phyloP scores from a whole-genome alignment of 2,888 invertebrate genomes.

The Schizotus pectinicornis region DNA sequence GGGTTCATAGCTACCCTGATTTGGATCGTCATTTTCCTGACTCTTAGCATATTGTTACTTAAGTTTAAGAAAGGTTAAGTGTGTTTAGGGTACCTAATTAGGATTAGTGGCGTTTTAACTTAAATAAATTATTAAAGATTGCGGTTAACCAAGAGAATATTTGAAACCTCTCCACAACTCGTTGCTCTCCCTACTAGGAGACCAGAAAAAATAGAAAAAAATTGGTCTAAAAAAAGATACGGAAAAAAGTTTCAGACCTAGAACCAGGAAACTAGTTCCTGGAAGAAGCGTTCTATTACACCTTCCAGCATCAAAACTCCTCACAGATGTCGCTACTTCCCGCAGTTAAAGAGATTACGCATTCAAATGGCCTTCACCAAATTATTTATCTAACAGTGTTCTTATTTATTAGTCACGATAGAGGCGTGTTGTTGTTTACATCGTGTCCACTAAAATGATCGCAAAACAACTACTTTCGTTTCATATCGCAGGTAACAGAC shows the following conservation, averaged over 20 bases:
- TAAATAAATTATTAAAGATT: background rate
- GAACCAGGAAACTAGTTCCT: too few relatives aligned
- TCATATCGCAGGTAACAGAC: constrained; percentile 38
- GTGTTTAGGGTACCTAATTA: background rate
- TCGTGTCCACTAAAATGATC: constrained; percentile 5
- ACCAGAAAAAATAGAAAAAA: background rate
- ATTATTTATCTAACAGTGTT: constrained; percentile 10
- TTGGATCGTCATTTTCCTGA: constrained; percentile 82
- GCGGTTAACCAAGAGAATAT: background rate
- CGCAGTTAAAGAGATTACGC: constrained; percentile 1
- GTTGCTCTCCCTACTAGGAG: constrained; percentile 15
- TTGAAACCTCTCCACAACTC: constrained; percentile 15
- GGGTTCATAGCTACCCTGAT: constrained; percentile 80
- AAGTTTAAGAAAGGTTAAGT: constrained; percentile 83
- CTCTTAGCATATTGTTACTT: constrained; percentile 74
- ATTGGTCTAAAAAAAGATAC: background rate
- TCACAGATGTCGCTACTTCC: constrained; percentile 18
- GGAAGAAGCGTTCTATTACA: too few relatives aligned
- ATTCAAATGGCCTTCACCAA: constrained; percentile 22
- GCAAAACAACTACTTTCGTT: constrained; percentile 35
- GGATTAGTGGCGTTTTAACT: too few relatives aligned
- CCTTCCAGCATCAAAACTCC: too few relatives aligned
- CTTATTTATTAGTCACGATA: constrained; percentile 16
- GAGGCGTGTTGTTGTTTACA: background rate
- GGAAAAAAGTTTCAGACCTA: too few relatives aligned